phyloP scores from a whole-genome alignment of 2,888 invertebrate genomes.

The Drosophila koepferae region DNA sequence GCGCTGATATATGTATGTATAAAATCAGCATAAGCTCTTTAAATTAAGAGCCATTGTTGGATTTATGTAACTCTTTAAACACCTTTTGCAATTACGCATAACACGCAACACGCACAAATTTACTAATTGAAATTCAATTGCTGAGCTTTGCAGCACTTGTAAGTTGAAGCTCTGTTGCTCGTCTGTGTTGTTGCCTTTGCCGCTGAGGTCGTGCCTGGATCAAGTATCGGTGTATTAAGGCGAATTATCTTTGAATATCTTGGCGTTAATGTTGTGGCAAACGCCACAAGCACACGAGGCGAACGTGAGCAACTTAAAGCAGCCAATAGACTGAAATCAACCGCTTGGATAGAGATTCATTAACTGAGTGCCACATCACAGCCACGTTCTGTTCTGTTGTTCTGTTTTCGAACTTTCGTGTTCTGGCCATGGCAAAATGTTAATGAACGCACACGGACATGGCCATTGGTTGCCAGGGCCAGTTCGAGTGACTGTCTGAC shows the following conservation, averaged over 20 bases:
- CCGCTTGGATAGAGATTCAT: conserved; percentile 70
- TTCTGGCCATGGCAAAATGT: conserved; percentile 68
- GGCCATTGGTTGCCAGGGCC: conserved; percentile 14
- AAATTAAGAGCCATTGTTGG: not conserved
- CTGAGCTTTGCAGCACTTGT: conserved; percentile 27
- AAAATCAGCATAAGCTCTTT: not conserved
- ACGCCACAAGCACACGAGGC: conserved; percentile 45
- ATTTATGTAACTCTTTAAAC: conserved; percentile 1
- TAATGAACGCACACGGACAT: conserved; percentile 66
- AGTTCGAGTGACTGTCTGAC: conserved; percentile 17
- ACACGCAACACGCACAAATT: conserved; percentile 1
- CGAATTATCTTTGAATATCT: conserved; percentile 65
- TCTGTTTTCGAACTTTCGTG: conserved; percentile 24
- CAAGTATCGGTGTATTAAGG: conserved; percentile 74
- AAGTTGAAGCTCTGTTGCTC: conserved; percentile 25
- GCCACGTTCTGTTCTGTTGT: conserved; percentile 42
- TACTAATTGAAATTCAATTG: conserved; percentile 47
- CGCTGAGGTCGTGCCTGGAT: conserved; percentile 42
- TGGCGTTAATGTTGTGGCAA: conserved; percentile 66
- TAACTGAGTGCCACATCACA: conserved; percentile 56
- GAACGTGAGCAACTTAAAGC: conserved; percentile 37
- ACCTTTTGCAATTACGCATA: not conserved
- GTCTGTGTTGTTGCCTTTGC: not conserved
- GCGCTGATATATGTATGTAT: too few species aligned
- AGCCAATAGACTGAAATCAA: conserved; percentile 39